These are phyloP conservation scores for Armadillidium nasatum DNA, from an alignment of 1,140 invertebrate genomes.

Conservation along the genomic window DNA sequence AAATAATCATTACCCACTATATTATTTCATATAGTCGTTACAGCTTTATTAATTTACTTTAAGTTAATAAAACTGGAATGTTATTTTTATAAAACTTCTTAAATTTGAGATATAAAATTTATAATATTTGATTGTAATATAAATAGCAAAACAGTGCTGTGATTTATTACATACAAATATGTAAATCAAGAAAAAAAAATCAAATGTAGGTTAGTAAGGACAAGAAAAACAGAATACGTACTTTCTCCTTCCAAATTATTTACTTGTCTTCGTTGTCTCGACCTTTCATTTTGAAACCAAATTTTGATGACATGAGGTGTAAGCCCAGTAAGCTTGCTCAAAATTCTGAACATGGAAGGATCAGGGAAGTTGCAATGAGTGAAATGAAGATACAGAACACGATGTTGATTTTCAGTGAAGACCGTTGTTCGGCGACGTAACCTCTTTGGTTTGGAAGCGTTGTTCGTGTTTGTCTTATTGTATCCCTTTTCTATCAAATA, in stretches of 20 bases:
- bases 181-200: too few species aligned
- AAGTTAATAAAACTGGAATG: too few species aligned
- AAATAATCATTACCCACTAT: too few species aligned
- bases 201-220: too few species aligned
- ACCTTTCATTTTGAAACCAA: constrained; percentile 44
- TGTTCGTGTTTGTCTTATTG: background rate
- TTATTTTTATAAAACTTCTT: too few species aligned
- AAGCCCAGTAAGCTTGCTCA: constrained; percentile 37
- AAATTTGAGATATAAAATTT: too few species aligned
- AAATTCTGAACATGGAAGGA: constrained; percentile 44
- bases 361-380: constrained; percentile 44
- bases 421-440: constrained; percentile 37
- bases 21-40: too few species aligned
- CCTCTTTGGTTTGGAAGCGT: background rate
- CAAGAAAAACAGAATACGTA: background rate
- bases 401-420: constrained; percentile 41
- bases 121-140: too few species aligned
- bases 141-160: too few species aligned
- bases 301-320: constrained; percentile 43
- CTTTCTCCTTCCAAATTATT: constrained; percentile 36
- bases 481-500: too few species aligned
- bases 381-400: constrained; percentile 42
- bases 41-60: too few species aligned
- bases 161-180: too few species aligned
- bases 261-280: constrained; percentile 39